These are phyloP conservation scores for Smutsia gigantea DNA, from an alignment of 2,797 vertebrate species.

Conservation along the genomic window DNA sequence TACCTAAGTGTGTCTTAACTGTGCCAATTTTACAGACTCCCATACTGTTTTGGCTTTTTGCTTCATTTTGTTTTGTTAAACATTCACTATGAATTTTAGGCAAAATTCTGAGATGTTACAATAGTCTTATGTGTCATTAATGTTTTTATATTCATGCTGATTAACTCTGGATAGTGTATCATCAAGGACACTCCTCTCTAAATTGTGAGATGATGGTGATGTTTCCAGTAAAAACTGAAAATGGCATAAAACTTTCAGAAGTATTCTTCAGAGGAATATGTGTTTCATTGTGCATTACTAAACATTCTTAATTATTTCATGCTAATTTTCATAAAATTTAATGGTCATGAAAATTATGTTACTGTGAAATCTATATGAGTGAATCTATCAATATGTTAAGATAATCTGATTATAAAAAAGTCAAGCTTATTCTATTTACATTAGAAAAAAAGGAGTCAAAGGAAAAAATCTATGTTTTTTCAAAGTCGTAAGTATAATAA, in stretches of 20 bases:
- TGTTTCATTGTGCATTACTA: not conserved
- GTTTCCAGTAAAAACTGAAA: not conserved
- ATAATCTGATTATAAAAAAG: not conserved
- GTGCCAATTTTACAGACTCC: conserved; percentile 12
- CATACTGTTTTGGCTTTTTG: not conserved
- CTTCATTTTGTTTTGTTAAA: not conserved
- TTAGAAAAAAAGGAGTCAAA: not conserved
- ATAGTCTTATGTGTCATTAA: not conserved
- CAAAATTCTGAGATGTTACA: not conserved
- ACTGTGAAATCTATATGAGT: not conserved
- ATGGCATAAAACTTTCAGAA: not conserved
- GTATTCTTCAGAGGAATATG: not conserved
- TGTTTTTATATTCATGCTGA: not conserved
- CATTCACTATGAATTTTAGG: not conserved
- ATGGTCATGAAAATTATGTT: not conserved
- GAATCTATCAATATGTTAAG: not conserved
- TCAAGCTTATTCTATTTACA: not conserved
- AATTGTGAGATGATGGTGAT: not conserved
- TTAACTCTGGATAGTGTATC: not conserved
- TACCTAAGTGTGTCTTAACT: not conserved
- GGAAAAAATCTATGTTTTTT: not conserved
- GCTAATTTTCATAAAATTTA: not conserved
- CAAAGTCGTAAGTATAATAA: not conserved
- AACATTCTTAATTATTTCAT: not conserved
- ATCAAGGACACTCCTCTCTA: not conserved